Conservation (phyloP, 2,797 vertebrate species). For the Neopelma chrysocephalum region DNA sequence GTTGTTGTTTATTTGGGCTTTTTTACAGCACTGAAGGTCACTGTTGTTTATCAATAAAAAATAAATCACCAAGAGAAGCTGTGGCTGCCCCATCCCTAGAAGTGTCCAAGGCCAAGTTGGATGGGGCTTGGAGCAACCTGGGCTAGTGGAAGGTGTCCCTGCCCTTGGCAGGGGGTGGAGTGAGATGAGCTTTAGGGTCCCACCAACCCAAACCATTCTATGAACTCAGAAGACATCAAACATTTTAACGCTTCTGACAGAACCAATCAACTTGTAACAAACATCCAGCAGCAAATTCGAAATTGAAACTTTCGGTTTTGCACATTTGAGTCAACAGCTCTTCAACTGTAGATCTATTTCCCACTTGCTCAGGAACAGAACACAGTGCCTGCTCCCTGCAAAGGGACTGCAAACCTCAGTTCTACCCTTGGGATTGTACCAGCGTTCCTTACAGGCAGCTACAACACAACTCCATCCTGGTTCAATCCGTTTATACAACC, state of each 20-base stretch:
- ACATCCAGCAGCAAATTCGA: neutral
- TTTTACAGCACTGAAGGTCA: neutral
- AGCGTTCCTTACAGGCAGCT: neutral
- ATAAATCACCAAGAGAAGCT: neutral
- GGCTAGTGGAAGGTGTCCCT: neutral
- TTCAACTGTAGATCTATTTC: neutral
- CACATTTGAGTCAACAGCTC: neutral
- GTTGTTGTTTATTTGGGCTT: neutral
- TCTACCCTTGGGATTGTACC: neutral
- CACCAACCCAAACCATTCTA: neutral
- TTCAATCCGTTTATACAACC: neutral
- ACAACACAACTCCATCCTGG: neutral
- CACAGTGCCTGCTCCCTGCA: neutral
- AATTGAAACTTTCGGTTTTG: neutral
- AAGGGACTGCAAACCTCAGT: neutral
- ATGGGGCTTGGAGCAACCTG: neutral
- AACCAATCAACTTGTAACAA: neutral
- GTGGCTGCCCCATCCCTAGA: neutral
- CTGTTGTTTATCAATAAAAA: neutral
- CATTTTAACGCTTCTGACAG: neutral
- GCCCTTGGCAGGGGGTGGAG: neutral
- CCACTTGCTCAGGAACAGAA: neutral
- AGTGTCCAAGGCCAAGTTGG: neutral
- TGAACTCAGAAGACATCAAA: neutral
- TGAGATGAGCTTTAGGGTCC: neutral